Conservation (phyloP, 2,113 vertebrate species). For the Ibidorhyncha struthersii region DNA sequence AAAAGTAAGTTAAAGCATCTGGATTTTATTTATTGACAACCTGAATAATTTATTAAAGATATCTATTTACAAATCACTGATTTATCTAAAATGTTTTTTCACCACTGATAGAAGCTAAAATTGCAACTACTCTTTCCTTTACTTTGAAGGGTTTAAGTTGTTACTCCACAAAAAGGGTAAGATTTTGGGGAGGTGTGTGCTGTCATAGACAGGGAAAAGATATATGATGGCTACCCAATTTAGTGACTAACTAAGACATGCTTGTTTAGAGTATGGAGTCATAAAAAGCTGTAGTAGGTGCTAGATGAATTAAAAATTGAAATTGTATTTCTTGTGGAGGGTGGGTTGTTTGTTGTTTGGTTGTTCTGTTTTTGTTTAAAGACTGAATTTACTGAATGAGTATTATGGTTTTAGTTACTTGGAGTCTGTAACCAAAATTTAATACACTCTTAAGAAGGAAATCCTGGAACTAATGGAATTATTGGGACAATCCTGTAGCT, state of each 20-base stretch:
- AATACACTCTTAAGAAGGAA: neutral
- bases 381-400: neutral
- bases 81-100: neutral
- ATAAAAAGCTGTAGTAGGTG: neutral
- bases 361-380: neutral
- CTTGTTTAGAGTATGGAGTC: neutral
- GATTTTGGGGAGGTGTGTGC: neutral
- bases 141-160: neutral
- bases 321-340: neutral
- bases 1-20: conserved; percentile 77
- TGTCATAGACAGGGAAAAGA: neutral
- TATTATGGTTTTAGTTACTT: neutral
- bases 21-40: neutral
- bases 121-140: neutral
- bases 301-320: neutral
- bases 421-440: neutral
- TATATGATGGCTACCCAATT: neutral
- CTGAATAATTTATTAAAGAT: neutral
- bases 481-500: neutral
- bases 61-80: neutral
- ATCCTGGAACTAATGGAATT: neutral
- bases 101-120: neutral
- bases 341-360: neutral
- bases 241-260: neutral
- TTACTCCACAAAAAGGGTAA: neutral